Conservation (phyloP, 2,888 invertebrate species). For the Sycophila texana region DNA sequence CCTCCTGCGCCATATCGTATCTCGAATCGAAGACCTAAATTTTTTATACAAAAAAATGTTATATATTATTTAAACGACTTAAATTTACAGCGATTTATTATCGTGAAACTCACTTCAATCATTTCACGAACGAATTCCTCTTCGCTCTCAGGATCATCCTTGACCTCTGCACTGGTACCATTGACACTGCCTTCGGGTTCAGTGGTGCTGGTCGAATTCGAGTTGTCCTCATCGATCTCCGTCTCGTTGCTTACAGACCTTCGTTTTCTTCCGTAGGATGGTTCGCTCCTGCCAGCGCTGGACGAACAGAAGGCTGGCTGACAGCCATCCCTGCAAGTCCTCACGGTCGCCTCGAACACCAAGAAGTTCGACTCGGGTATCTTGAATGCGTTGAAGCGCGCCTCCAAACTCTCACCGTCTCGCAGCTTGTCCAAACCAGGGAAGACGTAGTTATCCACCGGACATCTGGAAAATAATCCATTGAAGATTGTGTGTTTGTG, state of each 20-base stretch:
- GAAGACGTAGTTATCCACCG: constrained; percentile 93
- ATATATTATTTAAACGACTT: too few species aligned
- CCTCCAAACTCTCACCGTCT: constrained; percentile 91
- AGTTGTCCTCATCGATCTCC: constrained; percentile 66
- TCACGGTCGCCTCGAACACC: constrained; percentile 93
- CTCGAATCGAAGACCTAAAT: constrained; percentile 87
- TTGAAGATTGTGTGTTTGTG: neutral
- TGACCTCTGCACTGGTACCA: constrained; percentile 60
- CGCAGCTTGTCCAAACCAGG: constrained; percentile 91
- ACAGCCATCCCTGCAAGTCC: constrained; percentile 92
- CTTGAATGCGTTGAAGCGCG: constrained; percentile 94
- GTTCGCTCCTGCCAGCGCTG: constrained; percentile 87
- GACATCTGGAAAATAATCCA: constrained; percentile 81
- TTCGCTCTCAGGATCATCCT: constrained; percentile 74
- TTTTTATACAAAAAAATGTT: neutral
- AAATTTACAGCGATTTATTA: neutral
- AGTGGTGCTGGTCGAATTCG: constrained; percentile 60
- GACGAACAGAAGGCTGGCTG: constrained; percentile 91
- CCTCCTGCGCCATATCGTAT: constrained; percentile 75
- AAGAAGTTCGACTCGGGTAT: constrained; percentile 95
- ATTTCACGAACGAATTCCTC: constrained; percentile 90
- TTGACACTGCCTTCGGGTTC: constrained; percentile 55
- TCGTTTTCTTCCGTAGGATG: constrained; percentile 86
- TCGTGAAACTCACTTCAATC: constrained; percentile 83
- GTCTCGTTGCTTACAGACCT: constrained; percentile 70